Conservation (phyloP, 1,140 invertebrate species). For the Goniozus legneri region DNA sequence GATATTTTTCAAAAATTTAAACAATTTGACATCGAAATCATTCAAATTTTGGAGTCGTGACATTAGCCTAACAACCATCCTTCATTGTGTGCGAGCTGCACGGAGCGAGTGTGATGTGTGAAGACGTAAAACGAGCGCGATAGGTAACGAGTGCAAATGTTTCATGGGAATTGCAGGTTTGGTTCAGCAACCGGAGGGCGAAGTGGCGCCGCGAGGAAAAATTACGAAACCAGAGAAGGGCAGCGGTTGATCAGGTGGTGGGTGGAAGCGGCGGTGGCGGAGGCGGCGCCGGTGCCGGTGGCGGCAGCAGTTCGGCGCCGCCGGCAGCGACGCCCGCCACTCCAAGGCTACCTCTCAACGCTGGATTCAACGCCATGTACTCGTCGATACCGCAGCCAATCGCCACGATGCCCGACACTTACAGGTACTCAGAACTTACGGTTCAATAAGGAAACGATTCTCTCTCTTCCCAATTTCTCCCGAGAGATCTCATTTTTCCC, state of each 20-base stretch:
- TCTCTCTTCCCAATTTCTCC: background rate
- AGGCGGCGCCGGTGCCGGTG: conserved; percentile 46
- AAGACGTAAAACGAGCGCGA: conserved; percentile 14
- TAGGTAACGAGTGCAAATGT: conserved; percentile 8
- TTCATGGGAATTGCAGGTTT: conserved; percentile 68
- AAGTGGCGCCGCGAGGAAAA: conserved; percentile 99
- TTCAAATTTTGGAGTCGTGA: no score
- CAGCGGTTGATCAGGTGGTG: conserved; percentile 58
- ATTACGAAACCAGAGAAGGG: conserved; percentile 81
- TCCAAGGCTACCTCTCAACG: conserved; percentile 76
- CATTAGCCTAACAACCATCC: no score
- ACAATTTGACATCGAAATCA: no score
- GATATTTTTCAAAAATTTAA: no score
- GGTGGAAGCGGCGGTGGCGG: conserved; percentile 49
- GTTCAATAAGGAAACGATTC: no score
- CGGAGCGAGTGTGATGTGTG: conserved; percentile 3
- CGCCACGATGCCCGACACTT: conserved; percentile 87
- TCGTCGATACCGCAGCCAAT: conserved; percentile 91
- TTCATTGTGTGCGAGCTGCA: no score
- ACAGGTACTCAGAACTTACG: no score
- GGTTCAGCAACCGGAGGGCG: conserved; percentile 97
- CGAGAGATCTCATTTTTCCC: background rate
- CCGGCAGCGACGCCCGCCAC: conserved; percentile 59
- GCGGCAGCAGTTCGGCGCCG: conserved; percentile 57
- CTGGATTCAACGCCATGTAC: conserved; percentile 93